Percentiles rank a stretch among this genome's conserved stretches.
Evolutionary conservation across 2,888 invertebrate species (phyloP).

Genomic region (Aradus depressus): DNA sequence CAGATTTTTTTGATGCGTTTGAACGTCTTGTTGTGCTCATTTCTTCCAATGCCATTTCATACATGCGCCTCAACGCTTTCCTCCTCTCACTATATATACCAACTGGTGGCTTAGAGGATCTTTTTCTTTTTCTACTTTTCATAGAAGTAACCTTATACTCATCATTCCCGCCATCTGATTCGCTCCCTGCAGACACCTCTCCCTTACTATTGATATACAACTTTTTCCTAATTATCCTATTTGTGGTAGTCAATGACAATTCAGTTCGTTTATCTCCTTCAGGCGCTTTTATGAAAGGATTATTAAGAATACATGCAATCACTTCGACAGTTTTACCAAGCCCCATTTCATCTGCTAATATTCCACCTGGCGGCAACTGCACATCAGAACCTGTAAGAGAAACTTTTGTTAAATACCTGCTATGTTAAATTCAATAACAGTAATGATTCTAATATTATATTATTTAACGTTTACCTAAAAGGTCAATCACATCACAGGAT

Average conservation of each 20-base stretch:
- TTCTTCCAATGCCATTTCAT: constrained; percentile 12
- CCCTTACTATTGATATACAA: constrained; percentile 1
- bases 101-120: constrained; percentile 1
- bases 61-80: constrained; percentile 5
- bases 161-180: constrained; percentile 6
- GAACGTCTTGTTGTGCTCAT: constrained; percentile 25
- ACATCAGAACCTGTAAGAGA: constrained; percentile 21
- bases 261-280: not conserved
- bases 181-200: not conserved
- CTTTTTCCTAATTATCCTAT: not conserved
- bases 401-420: not conserved
- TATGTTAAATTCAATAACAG: not conserved
- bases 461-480: constrained; percentile 27
- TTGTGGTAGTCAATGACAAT: not conserved
- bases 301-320: constrained; percentile 49
- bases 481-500: constrained; percentile 26
- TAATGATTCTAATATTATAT: not conserved
- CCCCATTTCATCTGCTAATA: constrained; percentile 73
- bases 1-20: no score
- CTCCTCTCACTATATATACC: constrained; percentile 20
- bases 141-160: not conserved
- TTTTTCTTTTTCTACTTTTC: constrained; percentile 10
- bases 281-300: constrained; percentile 36
- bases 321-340: constrained; percentile 71
- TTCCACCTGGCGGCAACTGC: constrained; percentile 48